Evolutionary conservation across 2,113 vertebrate genomes (phyloP).

Genomic region (Alectura lathami): DNA sequence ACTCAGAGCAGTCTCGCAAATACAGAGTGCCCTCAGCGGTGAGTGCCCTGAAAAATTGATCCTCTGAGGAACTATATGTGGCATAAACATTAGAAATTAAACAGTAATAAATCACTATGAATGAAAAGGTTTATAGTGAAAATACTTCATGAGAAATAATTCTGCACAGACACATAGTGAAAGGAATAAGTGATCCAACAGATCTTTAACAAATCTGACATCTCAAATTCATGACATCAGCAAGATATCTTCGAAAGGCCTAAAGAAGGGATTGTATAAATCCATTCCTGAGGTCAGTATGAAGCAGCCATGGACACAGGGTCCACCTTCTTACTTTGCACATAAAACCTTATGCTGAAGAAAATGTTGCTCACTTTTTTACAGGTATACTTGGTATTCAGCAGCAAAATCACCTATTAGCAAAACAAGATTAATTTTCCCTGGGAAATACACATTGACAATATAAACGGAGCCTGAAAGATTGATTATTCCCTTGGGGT

Average conservation of each 20-base stretch:
- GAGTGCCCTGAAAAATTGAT: constrained; percentile 9
- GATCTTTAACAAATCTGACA: neutral
- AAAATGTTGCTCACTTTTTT: neutral
- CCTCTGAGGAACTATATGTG: neutral
- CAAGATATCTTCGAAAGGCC: neutral
- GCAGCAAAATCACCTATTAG: neutral
- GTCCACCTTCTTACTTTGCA: neutral
- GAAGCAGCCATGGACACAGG: neutral
- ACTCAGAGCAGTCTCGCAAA: neutral
- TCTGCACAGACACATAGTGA: neutral
- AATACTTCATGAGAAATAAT: neutral
- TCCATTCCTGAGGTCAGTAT: neutral
- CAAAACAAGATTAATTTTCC: constrained; percentile 4
- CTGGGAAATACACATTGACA: neutral
- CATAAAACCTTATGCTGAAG: neutral
- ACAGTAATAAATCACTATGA: neutral
- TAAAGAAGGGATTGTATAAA: neutral
- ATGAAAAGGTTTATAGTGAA: neutral
- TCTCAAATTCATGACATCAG: neutral
- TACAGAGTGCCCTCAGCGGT: neutral
- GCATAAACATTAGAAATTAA: constrained; percentile 35
- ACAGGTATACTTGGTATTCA: neutral
- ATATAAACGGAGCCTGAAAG: neutral
- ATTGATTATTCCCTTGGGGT: neutral
- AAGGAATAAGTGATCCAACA: constrained; percentile 28